These are phyloP conservation scores for Heliornis fulica DNA, from an alignment of 2,113 vertebrate genomes.

Conservation along the genomic window DNA sequence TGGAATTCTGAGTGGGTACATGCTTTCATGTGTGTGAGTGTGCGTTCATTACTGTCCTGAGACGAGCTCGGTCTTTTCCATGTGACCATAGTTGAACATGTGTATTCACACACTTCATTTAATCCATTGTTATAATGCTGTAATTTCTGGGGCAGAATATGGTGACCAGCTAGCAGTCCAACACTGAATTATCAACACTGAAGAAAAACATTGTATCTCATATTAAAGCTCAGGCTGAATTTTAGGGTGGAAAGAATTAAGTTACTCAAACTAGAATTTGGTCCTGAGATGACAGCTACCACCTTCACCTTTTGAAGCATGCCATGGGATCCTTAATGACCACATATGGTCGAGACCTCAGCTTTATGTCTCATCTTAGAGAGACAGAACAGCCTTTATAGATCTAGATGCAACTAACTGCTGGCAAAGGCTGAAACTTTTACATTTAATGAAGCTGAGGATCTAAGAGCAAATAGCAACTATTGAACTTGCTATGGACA, in stretches of 20 bases:
- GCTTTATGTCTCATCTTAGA: conserved; percentile 63
- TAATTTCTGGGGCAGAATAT: neutral
- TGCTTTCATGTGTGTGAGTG: neutral
- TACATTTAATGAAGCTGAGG: conserved; percentile 69
- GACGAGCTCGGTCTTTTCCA: neutral
- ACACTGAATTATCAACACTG: neutral
- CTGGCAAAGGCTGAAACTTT: conserved; percentile 68
- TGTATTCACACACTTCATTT: neutral
- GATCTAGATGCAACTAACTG: conserved; percentile 62
- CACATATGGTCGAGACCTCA: conserved; percentile 40
- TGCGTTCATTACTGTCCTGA: neutral
- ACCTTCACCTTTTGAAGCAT: conserved; percentile 17
- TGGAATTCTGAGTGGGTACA: neutral
- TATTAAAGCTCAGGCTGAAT: neutral
- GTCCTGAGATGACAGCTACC: neutral
- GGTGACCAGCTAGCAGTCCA: neutral
- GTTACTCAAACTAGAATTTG: neutral
- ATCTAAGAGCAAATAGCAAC: conserved; percentile 66
- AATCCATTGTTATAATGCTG: neutral
- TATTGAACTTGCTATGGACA: conserved; percentile 73
- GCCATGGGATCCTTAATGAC: conserved; percentile 70
- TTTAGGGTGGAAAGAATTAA: conserved; percentile 19
- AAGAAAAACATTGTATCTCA: neutral
- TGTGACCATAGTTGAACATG: neutral
- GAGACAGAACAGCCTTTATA: conserved; percentile 58